phyloP scores from a whole-genome alignment of 2,888 invertebrate species.

The Zootermopsis nevadensis region DNA sequence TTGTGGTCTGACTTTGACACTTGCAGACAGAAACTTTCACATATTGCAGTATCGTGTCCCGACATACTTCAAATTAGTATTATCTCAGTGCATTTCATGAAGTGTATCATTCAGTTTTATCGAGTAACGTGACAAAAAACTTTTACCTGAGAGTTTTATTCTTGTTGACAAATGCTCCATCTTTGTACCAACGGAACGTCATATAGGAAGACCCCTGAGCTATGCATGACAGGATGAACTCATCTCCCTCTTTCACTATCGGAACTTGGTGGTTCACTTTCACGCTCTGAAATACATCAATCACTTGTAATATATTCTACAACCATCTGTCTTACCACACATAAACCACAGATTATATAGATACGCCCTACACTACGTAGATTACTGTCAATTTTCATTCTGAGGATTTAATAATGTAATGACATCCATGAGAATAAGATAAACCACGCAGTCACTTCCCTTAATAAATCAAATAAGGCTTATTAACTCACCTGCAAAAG shows the following conservation, averaged over 20 bases:
- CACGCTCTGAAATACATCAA: slow-evolving; percentile 65
- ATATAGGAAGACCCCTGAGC: slow-evolving; percentile 82
- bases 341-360: slow-evolving; percentile 11
- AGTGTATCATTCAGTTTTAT: too few relatives aligned
- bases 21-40: too few relatives aligned
- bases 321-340: neutral
- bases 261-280: slow-evolving; percentile 67
- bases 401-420: neutral
- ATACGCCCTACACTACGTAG: neutral
- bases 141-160: slow-evolving; percentile 78
- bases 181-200: slow-evolving; percentile 85
- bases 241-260: slow-evolving; percentile 76
- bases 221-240: slow-evolving; percentile 81
- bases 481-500: slow-evolving; percentile 71
- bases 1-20: too few relatives aligned
- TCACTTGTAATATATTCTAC: neutral
- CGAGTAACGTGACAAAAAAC: too few relatives aligned
- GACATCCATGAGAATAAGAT: neutral
- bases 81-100: too few relatives aligned
- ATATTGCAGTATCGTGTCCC: too few relatives aligned
- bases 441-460: neutral
- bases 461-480: neutral
- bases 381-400: neutral
- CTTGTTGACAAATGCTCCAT: slow-evolving; percentile 79
- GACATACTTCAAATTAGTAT: too few relatives aligned